Evolutionary conservation across 2,888 invertebrate genomes (phyloP).

Genomic region (Rotaria magnacalcarata): DNA sequence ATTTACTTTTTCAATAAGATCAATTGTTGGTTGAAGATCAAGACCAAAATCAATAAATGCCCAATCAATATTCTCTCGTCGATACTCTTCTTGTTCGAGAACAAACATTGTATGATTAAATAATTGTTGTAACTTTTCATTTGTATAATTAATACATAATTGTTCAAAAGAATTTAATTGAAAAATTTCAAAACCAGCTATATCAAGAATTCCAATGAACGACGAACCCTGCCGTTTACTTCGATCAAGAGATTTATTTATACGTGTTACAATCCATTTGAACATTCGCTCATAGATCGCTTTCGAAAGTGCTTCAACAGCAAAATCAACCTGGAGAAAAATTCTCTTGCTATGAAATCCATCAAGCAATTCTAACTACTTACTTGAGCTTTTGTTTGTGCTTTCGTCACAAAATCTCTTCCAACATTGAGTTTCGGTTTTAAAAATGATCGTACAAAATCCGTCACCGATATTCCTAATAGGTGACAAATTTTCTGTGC

Average conservation of each 20-base stretch:
- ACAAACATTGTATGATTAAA: slow-evolving; percentile 99
- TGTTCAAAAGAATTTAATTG: slow-evolving; percentile 94
- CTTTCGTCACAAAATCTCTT: slow-evolving; percentile 93
- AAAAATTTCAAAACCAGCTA: slow-evolving; percentile 98
- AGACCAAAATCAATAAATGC: slow-evolving; percentile 99
- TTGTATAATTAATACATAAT: slow-evolving; percentile 97
- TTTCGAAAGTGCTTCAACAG: slow-evolving; percentile 96
- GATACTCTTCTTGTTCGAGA: slow-evolving; percentile 97
- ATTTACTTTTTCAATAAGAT: slow-evolving; percentile 81
- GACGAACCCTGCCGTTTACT: slow-evolving; percentile 97
- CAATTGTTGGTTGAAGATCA: slow-evolving; percentile 97
- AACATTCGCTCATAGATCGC: slow-evolving; percentile 98
- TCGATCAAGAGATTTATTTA: slow-evolving; percentile 90
- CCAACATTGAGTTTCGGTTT: slow-evolving; percentile 97
- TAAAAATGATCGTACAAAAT: slow-evolving; percentile 94
- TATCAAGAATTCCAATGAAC: slow-evolving; percentile 98
- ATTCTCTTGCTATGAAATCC: too few species aligned
- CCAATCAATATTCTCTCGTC: slow-evolving; percentile 98
- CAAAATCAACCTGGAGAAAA: slow-evolving; percentile 69
- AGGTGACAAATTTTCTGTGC: slow-evolving; percentile 97
- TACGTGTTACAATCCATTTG: slow-evolving; percentile 94
- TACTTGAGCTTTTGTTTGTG: slow-evolving; percentile 96
- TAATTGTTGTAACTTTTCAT: slow-evolving; percentile 96
- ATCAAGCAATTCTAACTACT: background rate
- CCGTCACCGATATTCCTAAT: slow-evolving; percentile 82